These are phyloP conservation scores for Dolichomitus sp. DNA, from an alignment of 2,888 invertebrate genomes.

Conservation along the genomic window DNA sequence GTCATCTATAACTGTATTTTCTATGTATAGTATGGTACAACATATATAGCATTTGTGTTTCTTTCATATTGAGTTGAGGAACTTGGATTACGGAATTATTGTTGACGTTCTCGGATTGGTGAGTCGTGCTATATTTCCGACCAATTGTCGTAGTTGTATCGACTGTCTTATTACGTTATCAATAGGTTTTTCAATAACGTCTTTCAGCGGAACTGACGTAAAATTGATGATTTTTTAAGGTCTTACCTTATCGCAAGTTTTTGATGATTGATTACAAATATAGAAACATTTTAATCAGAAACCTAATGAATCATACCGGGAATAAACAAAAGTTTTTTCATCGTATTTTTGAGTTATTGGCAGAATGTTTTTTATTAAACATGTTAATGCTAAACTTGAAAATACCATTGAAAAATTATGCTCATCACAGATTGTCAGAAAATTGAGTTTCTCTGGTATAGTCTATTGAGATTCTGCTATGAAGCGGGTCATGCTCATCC, in stretches of 20 bases:
- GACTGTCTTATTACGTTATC: background rate
- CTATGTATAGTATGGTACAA: background rate
- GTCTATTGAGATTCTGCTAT: background rate
- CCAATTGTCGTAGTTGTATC: background rate
- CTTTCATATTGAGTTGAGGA: background rate
- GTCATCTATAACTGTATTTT: background rate
- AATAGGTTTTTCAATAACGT: background rate
- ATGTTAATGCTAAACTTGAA: background rate
- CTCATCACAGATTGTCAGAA: background rate
- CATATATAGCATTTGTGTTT: background rate
- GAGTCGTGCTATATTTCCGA: background rate
- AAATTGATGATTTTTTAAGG: too few relatives aligned
- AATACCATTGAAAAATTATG: background rate
- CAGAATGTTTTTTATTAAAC: too few relatives aligned
- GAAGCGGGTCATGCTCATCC: slow-evolving; percentile 3
- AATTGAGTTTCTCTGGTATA: background rate
- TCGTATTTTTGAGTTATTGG: too few relatives aligned
- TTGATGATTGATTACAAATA: too few relatives aligned
- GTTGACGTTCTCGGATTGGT: background rate
- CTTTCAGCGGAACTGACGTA: too few relatives aligned
- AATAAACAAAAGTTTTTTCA: too few relatives aligned
- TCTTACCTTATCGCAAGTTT: too few relatives aligned
- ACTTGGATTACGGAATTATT: background rate
- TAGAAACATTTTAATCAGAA: too few relatives aligned
- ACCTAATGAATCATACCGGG: too few relatives aligned